phyloP scores from a whole-genome alignment of 2,113 vertebrate species.

The Hirundichthys speculiger region DNA sequence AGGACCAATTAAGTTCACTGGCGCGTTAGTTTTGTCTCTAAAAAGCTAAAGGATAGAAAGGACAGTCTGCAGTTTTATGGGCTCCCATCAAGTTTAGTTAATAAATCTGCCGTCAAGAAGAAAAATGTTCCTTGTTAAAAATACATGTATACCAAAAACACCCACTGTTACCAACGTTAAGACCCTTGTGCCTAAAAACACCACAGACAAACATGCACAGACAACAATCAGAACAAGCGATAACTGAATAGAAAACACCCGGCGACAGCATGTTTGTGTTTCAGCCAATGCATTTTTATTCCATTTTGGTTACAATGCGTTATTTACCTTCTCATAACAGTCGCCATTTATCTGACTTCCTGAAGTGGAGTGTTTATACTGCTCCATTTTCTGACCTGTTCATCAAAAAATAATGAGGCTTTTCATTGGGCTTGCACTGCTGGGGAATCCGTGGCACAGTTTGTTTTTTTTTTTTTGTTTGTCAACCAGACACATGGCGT shows the following conservation, averaged over 20 bases:
- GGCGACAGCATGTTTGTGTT: constrained; percentile 15
- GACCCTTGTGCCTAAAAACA: too few species aligned
- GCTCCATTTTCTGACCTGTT: constrained; percentile 3
- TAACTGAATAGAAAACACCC: constrained; percentile 7
- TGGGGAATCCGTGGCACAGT: constrained; percentile 19
- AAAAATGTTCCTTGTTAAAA: too few species aligned
- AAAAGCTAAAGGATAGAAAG: too few species aligned
- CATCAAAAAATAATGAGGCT: constrained; percentile 46
- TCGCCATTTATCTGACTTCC: constrained; percentile 43
- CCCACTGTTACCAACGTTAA: too few species aligned
- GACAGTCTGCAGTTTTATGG: too few species aligned
- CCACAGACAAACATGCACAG: not conserved
- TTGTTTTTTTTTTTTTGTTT: not conserved
- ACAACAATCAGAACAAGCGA: constrained; percentile 1
- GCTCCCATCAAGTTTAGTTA: too few species aligned
- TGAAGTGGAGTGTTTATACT: constrained; percentile 37
- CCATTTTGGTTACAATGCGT: constrained; percentile 31
- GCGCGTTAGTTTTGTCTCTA: too few species aligned
- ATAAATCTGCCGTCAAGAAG: too few species aligned
- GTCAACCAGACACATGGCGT: too few species aligned
- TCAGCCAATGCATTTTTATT: constrained; percentile 32
- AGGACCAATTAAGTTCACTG: too few species aligned
- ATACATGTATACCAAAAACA: too few species aligned
- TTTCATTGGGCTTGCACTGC: constrained; percentile 22
- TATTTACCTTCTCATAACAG: constrained; percentile 52